Base-by-base conservation (phyloP, 2,797 vertebrate genomes). In the Coilia nasus region DNA sequence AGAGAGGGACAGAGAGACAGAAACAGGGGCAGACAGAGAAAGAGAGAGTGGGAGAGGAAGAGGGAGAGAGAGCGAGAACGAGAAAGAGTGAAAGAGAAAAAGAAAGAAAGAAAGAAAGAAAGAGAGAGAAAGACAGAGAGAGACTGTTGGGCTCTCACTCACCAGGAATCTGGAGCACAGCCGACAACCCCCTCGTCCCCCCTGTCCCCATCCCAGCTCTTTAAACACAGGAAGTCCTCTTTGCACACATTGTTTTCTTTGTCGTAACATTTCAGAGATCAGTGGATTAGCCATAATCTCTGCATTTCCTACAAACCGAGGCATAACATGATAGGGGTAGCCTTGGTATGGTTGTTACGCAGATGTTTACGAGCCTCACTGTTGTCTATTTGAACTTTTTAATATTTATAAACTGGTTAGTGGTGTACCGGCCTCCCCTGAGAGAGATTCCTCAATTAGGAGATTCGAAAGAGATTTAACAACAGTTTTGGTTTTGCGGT, bases 151-250 rank as follows among this genome's bases (percentile, higher is more conserved):
- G 50, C 50, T 41, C 90, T 93, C 93, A 95, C 92, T 94, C 94
- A 93, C 91, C 93, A 83, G 28, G 88, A 62, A 82, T 71, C 28
- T 41, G 71, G 56, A 81, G 81, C 86, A 83, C 80, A 60, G 86
- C 83, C 71, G 59, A 88, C 82, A 71, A 83, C 82, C 83, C 60
- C 56, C 78, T 54, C 35, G 80, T 82, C 47, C 80, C 35, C 6
- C 75, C 67, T 44, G 67, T 81, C 81, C 86, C 31, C 62, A 88
- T 59, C 86, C 84, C 44, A 75, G 59, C 83, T 94, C 92, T 95
- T 92, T 96, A 94, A 95, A 96, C 94, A 95, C 95, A 96, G 94
- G 95, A 96, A 95, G 95, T 95, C 92, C 93, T 92, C 93, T 93
- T 91, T 87, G 87, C 91, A 93, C 94, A 93, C 91, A 94, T 94